Percentiles rank a stretch among this genome's conserved stretches.
Conservation (phyloP, 2,113 vertebrate species). For the Campylomormyrus tamandua region DNA sequence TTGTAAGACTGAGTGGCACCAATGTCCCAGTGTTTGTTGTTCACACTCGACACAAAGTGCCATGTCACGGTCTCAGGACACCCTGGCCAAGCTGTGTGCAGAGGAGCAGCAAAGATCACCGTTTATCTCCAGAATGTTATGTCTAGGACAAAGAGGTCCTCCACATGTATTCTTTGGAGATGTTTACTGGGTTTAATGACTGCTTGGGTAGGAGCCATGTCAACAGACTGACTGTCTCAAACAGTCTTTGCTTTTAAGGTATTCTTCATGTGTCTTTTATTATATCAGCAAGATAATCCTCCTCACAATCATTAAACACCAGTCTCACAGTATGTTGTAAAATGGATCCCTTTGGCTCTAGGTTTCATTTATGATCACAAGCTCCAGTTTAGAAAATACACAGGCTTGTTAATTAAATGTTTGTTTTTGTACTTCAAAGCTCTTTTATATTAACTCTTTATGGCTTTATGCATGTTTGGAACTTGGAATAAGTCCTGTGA, state of each 20-base stretch:
- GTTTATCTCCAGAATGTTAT: not conserved
- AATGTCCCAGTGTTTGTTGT: not conserved
- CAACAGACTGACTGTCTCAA: not conserved
- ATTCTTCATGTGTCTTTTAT: not conserved
- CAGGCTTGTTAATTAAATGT: not conserved
- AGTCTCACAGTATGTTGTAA: not conserved
- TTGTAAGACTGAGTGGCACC: not conserved
- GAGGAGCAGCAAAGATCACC: not conserved
- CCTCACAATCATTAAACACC: not conserved
- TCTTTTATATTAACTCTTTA: not conserved
- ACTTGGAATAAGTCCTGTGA: not conserved
- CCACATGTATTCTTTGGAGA: not conserved
- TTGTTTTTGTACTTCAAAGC: not conserved
- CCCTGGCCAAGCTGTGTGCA: not conserved
- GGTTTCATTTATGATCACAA: not conserved
- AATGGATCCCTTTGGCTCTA: not conserved
- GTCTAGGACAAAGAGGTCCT: not conserved
- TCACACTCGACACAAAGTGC: not conserved
- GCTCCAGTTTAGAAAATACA: not conserved
- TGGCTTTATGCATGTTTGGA: not conserved
- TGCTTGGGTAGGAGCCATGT: not conserved
- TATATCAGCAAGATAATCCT: not conserved
- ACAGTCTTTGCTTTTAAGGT: not conserved
- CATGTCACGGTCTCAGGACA: not conserved
- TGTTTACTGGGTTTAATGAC: not conserved